Conservation (phyloP, 2,888 invertebrate species). For the Caenorhabditis japonica region DNA sequence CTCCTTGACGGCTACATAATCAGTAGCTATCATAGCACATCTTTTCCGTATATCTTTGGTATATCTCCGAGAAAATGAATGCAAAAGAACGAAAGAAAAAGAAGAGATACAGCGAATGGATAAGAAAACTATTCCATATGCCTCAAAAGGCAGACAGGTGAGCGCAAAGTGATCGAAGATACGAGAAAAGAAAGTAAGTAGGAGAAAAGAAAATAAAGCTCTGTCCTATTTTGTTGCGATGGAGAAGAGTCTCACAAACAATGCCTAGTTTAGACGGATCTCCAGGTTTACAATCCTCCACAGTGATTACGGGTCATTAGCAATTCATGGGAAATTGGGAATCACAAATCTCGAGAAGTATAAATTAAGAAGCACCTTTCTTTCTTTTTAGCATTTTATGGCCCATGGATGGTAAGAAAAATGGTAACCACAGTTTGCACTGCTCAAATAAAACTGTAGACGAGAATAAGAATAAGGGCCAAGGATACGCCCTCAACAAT, state of each 20-base stretch:
- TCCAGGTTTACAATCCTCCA: slow-evolving; percentile 3
- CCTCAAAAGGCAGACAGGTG: slow-evolving; percentile 34
- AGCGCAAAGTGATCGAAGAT: slow-evolving; percentile 27
- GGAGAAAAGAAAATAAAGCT: slow-evolving; percentile 1
- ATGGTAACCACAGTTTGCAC: slow-evolving; percentile 5
- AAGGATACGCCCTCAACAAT: slow-evolving; percentile 8
- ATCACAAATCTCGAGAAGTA: neutral
- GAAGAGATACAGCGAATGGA: slow-evolving; percentile 31
- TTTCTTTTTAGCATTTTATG: slow-evolving; percentile 22
- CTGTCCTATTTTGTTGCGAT: too few relatives aligned
- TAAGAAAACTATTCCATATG: slow-evolving; percentile 37
- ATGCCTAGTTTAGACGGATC: too few relatives aligned
- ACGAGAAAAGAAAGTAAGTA: neutral
- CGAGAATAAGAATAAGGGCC: neutral
- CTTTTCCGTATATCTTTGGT: slow-evolving; percentile 35
- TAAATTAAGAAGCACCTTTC: neutral
- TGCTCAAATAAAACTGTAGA: neutral
- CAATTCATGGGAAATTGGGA: slow-evolving; percentile 8
- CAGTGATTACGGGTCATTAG: slow-evolving; percentile 5
- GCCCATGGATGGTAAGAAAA: slow-evolving; percentile 1
- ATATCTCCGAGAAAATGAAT: slow-evolving; percentile 36
- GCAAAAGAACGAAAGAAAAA: slow-evolving; percentile 4
- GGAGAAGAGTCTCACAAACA: too few relatives aligned
- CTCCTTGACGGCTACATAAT: slow-evolving; percentile 50
- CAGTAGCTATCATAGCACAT: slow-evolving; percentile 56